phyloP scores from a whole-genome alignment of 2,797 vertebrate species.

The Platyrinchus mystaceus region DNA sequence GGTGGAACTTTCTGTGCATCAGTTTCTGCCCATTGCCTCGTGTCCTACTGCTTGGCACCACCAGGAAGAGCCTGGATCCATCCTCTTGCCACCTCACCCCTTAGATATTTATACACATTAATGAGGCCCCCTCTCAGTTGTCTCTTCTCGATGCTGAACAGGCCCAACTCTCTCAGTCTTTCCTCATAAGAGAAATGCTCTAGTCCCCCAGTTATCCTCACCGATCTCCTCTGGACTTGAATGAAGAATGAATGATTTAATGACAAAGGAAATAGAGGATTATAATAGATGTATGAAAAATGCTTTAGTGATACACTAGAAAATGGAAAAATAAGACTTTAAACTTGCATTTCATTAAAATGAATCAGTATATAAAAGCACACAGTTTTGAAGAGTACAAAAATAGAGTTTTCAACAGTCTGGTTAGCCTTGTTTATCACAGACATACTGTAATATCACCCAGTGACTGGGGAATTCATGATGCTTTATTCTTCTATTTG shows the following conservation, averaged over 20 bases:
- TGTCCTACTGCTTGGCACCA: fast-evolving
- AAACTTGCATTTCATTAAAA: conserved; percentile 40
- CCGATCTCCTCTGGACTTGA: neutral
- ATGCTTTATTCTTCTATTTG: conserved; percentile 32
- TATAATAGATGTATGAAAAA: neutral
- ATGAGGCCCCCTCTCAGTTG: neutral
- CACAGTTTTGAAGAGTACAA: neutral
- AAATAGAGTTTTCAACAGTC: neutral
- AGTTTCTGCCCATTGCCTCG: fast-evolving
- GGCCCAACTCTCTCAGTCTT: neutral
- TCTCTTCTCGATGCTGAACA: fast-evolving
- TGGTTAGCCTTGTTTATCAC: conserved; percentile 38
- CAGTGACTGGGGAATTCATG: conserved; percentile 35
- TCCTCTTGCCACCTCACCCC: fast-evolving
- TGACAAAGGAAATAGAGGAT: neutral
- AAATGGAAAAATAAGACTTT: neutral
- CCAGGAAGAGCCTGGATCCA: neutral
- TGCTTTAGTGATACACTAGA: neutral
- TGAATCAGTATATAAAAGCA: neutral
- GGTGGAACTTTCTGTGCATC: neutral
- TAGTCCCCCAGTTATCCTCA: neutral
- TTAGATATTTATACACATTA: neutral
- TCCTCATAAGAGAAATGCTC: neutral
- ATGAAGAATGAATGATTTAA: neutral
- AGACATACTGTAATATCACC: neutral